phyloP scores from a whole-genome alignment of 1,140 invertebrate species.

The Camponotus floridanus region DNA sequence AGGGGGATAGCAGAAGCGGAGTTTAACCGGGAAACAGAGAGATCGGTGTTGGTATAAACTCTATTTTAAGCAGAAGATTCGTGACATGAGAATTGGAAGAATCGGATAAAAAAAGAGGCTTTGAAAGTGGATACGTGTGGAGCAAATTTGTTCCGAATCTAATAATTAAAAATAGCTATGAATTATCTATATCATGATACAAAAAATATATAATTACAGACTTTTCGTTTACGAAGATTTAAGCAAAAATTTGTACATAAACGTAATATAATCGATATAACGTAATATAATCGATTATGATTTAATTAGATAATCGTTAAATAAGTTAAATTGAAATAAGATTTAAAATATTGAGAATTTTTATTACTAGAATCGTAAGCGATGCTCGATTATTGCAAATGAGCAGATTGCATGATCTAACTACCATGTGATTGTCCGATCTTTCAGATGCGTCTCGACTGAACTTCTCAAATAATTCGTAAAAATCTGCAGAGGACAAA shows the following conservation, averaged over 20 bases:
- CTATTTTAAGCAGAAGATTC: conserved; percentile 34
- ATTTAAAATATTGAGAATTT: conserved; percentile 15
- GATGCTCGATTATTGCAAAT: conserved; percentile 58
- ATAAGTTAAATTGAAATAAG: not conserved
- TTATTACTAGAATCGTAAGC: conserved; percentile 34
- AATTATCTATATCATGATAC: too few species aligned
- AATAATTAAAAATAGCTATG: not conserved
- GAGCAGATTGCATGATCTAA: conserved; percentile 68
- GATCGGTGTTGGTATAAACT: conserved; percentile 53
- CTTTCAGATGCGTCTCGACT: conserved; percentile 63
- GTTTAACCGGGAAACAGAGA: conserved; percentile 28
- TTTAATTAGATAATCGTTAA: not conserved
- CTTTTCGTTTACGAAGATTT: not conserved
- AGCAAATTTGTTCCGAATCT: not conserved
- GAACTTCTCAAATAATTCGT: conserved; percentile 78
- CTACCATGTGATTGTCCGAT: conserved; percentile 65
- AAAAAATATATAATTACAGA: not conserved
- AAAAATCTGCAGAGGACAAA: conserved; percentile 76
- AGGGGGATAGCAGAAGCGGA: conserved; percentile 23
- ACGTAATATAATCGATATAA: not conserved
- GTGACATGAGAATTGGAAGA: conserved; percentile 27
- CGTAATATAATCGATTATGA: not conserved
- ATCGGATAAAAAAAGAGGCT: not conserved
- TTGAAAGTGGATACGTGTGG: not conserved
- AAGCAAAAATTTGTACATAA: not conserved